phyloP scores from a whole-genome alignment of 1,140 invertebrate genomes.

The Drosophila repletoides region DNA sequence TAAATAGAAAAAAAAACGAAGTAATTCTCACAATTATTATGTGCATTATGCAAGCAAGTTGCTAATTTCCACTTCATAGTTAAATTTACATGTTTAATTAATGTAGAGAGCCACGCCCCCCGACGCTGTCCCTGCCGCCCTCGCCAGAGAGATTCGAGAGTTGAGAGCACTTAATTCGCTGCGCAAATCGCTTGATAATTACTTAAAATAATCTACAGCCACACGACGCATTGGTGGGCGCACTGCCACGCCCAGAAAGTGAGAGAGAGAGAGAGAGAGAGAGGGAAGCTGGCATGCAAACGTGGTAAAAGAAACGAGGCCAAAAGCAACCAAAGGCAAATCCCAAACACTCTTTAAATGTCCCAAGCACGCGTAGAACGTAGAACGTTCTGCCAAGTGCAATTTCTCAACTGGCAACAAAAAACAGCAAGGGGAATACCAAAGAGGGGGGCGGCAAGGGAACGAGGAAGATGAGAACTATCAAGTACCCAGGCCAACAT shows the following conservation, averaged over 20 bases:
- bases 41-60: too few species aligned
- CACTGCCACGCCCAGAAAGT: constrained; percentile 44
- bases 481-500: constrained; percentile 35
- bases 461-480: neutral
- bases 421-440: constrained; percentile 30
- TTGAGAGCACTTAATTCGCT: constrained; percentile 62
- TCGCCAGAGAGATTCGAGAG: constrained; percentile 44
- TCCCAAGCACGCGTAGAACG: constrained; percentile 52
- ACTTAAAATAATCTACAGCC: constrained; percentile 77
- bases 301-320: constrained; percentile 20
- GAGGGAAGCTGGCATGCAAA: constrained; percentile 20
- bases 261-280: too few species aligned
- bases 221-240: constrained; percentile 37
- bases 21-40: too few species aligned
- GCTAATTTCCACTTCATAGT: constrained; percentile 51
- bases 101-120: constrained; percentile 17
- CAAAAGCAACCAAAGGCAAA: constrained; percentile 47
- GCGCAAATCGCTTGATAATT: constrained; percentile 77
- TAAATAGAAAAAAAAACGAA: too few species aligned
- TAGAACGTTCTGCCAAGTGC: constrained; percentile 48
- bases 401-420: constrained; percentile 55
- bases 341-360: constrained; percentile 58
- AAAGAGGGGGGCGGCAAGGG: neutral
- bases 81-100: constrained; percentile 69
- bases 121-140: neutral